Evolutionary conservation across 2,888 invertebrate genomes (phyloP), one percentile per base, ranked within the genome.

Genomic region (Chaetoderma sp.): DNA sequence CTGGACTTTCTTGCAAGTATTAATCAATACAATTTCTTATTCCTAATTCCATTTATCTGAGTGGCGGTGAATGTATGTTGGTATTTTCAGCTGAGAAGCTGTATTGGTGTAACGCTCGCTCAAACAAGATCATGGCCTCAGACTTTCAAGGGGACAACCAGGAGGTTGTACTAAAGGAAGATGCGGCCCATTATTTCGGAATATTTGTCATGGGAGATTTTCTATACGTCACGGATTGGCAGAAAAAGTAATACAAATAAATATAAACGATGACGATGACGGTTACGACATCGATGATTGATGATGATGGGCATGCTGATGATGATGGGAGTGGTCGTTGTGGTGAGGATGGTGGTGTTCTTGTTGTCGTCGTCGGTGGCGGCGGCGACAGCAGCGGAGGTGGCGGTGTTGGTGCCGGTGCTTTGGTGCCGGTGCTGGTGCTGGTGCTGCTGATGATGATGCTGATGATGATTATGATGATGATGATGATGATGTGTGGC

Each of bases 181-280:
- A 67, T 0, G 69, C 67, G 21, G 78, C 81, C 0, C 83, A 84
- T 63, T 83, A 78, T 66, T 84, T 84, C 64, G 81, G 79, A 1
- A 69, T 84, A 6, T 67, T 77, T 13, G 47, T 82, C 5, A 63
- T 77, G 25, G 81, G 77, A 4, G 65, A 71, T 5, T 77, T 76
- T 65, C 70, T 84, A 6, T 83, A 80, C 65, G 71, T 82, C 50
- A 81, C 82, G 6, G 83, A 83, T 65, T 84, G 84, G 84, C 78
- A 73, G 23, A 72, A 72, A 57, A 80, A 77, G 83, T 83, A 70
- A 72, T 78, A 65, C 49, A 42, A 18, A n/a, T 42, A 21, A 42
- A 42, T 42, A 5, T n/a, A n/a, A n/a, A n/a, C n/a, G n/a, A n/a
- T n/a, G n/a, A n/a, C n/a, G n/a, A n/a, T n/a, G n/a, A n/a, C n/a